These are phyloP conservation scores for Ecdyonurus torrentis DNA, from an alignment of 2,888 invertebrate genomes.

Conservation along the genomic window DNA sequence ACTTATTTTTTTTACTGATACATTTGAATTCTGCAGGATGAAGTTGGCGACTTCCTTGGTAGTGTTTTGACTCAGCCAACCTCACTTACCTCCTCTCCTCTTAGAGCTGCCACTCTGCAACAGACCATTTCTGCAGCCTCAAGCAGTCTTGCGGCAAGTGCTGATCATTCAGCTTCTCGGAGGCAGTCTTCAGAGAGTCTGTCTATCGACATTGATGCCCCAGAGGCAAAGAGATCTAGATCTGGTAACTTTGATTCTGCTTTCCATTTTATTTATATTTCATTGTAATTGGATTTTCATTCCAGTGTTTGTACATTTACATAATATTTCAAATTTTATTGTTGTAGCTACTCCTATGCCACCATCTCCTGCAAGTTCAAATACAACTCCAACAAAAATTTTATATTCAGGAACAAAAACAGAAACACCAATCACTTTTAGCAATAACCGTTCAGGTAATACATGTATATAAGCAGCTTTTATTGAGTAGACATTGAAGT, in stretches of 20 bases:
- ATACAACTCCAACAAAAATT: neutral
- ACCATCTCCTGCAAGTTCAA: neutral
- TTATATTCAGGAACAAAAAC: neutral
- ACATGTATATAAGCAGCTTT: no score
- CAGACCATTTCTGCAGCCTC: neutral
- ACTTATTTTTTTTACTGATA: neutral
- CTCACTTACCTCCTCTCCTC: neutral
- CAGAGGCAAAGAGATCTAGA: slow-evolving; percentile 27
- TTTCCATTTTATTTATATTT: no score
- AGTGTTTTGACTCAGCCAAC: slow-evolving; percentile 34
- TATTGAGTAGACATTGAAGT: no score
- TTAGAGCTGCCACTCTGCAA: neutral
- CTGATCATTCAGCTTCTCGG: neutral
- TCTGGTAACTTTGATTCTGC: slow-evolving; percentile 17
- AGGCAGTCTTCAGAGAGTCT: neutral
- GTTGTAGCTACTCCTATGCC: neutral
- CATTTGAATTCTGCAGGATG: slow-evolving; percentile 37
- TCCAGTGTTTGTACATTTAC: no score
- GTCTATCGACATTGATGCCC: slow-evolving; percentile 16
- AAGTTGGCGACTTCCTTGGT: slow-evolving; percentile 45
- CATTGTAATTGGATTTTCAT: no score
- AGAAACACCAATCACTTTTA: neutral
- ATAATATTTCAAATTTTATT: neutral
- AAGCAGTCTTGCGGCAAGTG: neutral
- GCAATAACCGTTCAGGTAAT: neutral